These are phyloP conservation scores for Eira barbara DNA, from an alignment of 2,113 vertebrate species.

Conservation along the genomic window DNA sequence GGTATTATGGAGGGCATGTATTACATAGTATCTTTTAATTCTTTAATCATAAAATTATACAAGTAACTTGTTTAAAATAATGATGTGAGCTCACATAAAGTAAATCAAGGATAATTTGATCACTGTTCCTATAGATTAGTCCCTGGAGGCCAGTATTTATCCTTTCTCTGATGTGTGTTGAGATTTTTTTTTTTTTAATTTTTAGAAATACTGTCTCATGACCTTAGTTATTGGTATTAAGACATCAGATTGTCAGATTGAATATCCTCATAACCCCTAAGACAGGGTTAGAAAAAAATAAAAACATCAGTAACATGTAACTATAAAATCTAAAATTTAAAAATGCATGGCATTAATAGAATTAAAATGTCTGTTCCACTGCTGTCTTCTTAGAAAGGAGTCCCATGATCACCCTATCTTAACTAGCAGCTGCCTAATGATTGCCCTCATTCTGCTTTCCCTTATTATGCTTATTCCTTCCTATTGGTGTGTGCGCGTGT, in stretches of 20 bases:
- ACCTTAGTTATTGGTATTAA: background rate
- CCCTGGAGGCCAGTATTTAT: background rate
- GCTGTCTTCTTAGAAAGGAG: background rate
- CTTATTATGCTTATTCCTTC: background rate
- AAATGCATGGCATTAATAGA: background rate
- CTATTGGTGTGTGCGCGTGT: no score
- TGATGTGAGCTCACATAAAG: background rate
- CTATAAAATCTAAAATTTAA: background rate
- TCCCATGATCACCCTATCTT: background rate
- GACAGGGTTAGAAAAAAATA: background rate
- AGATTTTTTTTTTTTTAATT: background rate
- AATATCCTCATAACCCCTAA: background rate
- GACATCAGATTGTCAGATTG: background rate
- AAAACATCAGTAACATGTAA: background rate
- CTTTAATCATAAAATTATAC: background rate
- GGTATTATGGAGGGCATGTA: no score
- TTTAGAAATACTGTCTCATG: background rate
- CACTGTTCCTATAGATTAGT: background rate
- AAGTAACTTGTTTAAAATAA: background rate
- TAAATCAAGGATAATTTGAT: background rate
- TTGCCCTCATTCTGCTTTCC: background rate
- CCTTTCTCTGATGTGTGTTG: background rate
- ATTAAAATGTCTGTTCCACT: background rate
- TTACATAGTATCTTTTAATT: background rate
- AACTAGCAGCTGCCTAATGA: background rate